A percentile compares a stretch with the other conserved stretches of the same genome.
These are phyloP conservation scores for Agrochola lychnidis DNA, from an alignment of 2,888 invertebrate species.

Conservation along the genomic window DNA sequence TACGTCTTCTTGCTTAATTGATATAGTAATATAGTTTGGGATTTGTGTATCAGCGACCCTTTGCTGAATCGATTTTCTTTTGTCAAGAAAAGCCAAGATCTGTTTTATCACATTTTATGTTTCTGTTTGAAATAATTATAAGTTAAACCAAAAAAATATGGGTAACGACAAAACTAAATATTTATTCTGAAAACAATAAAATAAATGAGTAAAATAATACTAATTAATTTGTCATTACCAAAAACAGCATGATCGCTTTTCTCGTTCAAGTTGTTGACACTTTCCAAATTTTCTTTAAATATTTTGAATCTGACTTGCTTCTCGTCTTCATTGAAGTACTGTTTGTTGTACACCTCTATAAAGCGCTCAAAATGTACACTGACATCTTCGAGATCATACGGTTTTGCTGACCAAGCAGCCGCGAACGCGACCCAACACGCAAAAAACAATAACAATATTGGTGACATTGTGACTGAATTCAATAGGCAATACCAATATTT, in stretches of 20 bases:
- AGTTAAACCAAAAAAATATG: too few species aligned
- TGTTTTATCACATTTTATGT: neutral
- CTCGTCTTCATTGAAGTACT: conserved; percentile 2
- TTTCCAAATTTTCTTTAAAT: conserved; percentile 11
- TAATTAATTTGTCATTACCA: conserved; percentile 5
- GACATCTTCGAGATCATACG: neutral
- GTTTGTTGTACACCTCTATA: conserved; percentile 2
- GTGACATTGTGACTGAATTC: conserved; percentile 3
- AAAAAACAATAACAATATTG: neutral
- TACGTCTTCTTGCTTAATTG: neutral
- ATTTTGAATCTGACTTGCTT: conserved; percentile 20
- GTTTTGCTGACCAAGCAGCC: neutral
- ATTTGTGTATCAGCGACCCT: neutral
- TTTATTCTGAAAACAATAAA: neutral
- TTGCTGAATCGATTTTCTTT: neutral
- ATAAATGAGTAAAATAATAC: neutral
- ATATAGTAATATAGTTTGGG: neutral
- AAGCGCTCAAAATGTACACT: conserved; percentile 4
- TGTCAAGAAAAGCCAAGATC: neutral
- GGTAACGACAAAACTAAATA: neutral
- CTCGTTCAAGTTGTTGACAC: conserved; percentile 6
- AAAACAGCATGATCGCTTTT: conserved; percentile 25
- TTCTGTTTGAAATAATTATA: neutral
- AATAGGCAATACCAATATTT: too few species aligned
- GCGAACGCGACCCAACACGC: neutral